Conservation (phyloP, 2,888 invertebrate species). For the Drosophila mettleri region DNA sequence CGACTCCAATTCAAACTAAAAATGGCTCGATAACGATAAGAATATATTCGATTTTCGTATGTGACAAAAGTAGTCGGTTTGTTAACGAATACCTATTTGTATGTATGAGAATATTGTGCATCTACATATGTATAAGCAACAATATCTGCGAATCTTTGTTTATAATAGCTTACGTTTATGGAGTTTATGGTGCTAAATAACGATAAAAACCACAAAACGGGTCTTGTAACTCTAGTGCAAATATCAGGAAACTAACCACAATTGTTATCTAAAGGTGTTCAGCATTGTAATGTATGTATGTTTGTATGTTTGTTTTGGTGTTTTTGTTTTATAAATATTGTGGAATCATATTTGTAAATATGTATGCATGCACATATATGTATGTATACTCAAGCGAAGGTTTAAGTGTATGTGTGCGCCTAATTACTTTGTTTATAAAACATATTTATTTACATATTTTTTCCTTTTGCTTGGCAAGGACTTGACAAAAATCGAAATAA, state of each 20-base stretch:
- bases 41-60: constrained; percentile 39
- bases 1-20: neutral
- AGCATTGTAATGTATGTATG: constrained; percentile 60
- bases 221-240: constrained; percentile 34
- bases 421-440: constrained; percentile 64
- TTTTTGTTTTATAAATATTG: constrained; percentile 62
- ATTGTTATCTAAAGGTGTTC: constrained; percentile 41
- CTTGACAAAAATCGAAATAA: constrained; percentile 13
- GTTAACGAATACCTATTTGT: constrained; percentile 34
- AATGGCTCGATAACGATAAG: constrained; percentile 30
- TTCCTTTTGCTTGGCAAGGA: constrained; percentile 12
- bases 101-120: constrained; percentile 36
- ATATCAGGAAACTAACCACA: constrained; percentile 22
- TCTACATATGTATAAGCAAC: constrained; percentile 65
- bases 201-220: constrained; percentile 34
- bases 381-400: neutral
- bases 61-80: constrained; percentile 48
- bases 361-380: constrained; percentile 3
- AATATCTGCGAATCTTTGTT: constrained; percentile 73
- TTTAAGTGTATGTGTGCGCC: constrained; percentile 35
- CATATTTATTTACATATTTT: constrained; percentile 18
- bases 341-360: constrained; percentile 25
- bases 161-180: constrained; percentile 70
- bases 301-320: constrained; percentile 59
- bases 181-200: constrained; percentile 66